Conservation (phyloP, 2,113 vertebrate species). For the Xenopus tropicalis region DNA sequence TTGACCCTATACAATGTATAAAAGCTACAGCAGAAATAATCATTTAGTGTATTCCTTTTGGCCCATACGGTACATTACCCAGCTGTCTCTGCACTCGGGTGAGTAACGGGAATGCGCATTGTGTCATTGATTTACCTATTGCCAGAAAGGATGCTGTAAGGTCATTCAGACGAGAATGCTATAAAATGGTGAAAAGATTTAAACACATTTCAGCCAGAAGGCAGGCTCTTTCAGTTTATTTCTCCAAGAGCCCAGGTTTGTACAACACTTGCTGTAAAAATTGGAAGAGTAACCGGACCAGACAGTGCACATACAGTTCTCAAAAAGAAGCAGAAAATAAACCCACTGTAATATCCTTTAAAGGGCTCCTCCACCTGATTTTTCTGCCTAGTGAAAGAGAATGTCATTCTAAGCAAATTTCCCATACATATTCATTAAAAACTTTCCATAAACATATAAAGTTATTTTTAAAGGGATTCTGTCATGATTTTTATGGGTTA, state of each 20-base stretch:
- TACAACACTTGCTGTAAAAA: slow-evolving; percentile 12
- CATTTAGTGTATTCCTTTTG: not conserved
- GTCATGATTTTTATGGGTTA: too few relatives aligned
- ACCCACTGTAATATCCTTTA: too few relatives aligned
- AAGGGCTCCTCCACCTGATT: too few relatives aligned
- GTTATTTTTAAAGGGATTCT: too few relatives aligned
- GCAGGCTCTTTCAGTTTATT: slow-evolving; percentile 11
- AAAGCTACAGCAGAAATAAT: too few relatives aligned
- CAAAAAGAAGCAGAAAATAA: too few relatives aligned
- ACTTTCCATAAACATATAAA: too few relatives aligned
- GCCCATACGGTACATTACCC: not conserved
- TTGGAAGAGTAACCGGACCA: not conserved
- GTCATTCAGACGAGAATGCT: slow-evolving; percentile 3
- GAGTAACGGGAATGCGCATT: slow-evolving; percentile 26
- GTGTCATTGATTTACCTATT: slow-evolving; percentile 9
- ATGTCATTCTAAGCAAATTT: too few relatives aligned
- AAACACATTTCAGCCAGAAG: slow-evolving; percentile 20
- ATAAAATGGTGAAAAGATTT: slow-evolving; percentile 31
- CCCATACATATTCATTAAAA: too few relatives aligned
- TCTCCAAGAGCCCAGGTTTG: not conserved
- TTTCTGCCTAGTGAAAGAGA: too few relatives aligned
- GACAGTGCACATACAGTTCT: slow-evolving; percentile 19
- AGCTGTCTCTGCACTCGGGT: not conserved
- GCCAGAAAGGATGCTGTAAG: slow-evolving; percentile 3
- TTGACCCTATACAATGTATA: too few relatives aligned